Conservation (phyloP, 2,113 vertebrate species). For the Chunga burmeisteri region DNA sequence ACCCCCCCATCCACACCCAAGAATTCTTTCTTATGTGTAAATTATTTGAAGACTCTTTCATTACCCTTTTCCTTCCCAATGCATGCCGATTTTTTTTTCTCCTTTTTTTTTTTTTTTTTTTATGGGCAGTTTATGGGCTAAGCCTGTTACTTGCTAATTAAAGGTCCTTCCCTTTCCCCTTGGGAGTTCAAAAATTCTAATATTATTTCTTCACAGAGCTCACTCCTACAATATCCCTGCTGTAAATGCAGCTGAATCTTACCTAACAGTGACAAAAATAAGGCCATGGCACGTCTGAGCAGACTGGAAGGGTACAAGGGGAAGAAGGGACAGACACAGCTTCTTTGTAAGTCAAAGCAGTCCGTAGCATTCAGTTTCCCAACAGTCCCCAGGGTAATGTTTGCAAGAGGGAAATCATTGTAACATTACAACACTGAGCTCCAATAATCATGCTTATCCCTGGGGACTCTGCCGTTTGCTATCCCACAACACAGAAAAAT, state of each 20-base stretch:
- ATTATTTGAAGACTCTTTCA: background rate
- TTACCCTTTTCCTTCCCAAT: background rate
- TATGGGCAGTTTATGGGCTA: background rate
- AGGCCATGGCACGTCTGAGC: background rate
- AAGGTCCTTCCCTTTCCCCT: background rate
- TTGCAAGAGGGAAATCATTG: background rate
- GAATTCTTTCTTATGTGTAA: background rate
- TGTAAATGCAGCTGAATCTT: background rate
- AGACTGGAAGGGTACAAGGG: background rate
- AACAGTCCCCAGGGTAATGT: background rate
- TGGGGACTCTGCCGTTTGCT: background rate
- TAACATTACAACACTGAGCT: background rate
- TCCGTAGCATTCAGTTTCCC: background rate
- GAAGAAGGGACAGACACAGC: background rate
- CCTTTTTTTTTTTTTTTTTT: background rate
- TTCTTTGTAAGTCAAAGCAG: background rate
- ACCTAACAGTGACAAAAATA: background rate
- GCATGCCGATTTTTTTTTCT: background rate
- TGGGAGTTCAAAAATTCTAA: background rate
- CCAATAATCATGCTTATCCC: background rate
- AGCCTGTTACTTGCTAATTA: background rate
- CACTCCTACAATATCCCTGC: background rate
- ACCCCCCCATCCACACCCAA: background rate
- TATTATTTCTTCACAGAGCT: background rate
- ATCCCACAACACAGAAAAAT: background rate